Evolutionary conservation across 2,113 vertebrate genomes (phyloP).

Genomic region (Carassius gibelio): DNA sequence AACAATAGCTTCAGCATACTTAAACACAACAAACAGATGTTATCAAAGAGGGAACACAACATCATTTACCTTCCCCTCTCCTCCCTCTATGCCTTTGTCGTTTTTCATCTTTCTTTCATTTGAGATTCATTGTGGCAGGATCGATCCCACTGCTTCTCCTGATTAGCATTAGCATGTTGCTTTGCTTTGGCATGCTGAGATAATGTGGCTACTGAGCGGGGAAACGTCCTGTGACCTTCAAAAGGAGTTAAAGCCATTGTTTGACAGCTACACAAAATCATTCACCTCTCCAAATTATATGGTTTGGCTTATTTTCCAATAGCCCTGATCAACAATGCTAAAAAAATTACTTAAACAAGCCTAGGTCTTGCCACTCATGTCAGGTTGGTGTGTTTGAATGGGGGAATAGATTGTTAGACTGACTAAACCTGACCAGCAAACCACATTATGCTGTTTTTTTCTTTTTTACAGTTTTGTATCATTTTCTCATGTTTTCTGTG

Average conservation of each 20-base stretch:
- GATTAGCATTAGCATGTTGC: conserved; percentile 59
- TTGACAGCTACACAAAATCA: neutral
- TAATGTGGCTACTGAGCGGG: conserved; percentile 51
- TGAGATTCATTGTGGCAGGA: conserved; percentile 1
- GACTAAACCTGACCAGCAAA: too few relatives aligned
- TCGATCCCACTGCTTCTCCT: conserved; percentile 47
- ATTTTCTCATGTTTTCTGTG: neutral
- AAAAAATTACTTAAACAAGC: neutral
- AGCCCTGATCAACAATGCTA: neutral
- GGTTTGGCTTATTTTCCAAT: neutral
- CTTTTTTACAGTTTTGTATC: neutral
- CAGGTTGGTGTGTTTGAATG: too few relatives aligned
- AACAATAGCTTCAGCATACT: conserved; percentile 33
- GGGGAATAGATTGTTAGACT: neutral
- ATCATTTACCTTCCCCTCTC: conserved; percentile 10
- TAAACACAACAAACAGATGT: neutral
- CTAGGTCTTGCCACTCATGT: neutral
- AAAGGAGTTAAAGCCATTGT: conserved; percentile 49
- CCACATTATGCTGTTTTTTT: too few relatives aligned
- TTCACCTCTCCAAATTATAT: neutral
- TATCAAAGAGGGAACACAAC: conserved; percentile 3
- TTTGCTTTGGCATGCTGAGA: conserved; percentile 45
- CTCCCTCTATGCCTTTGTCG: neutral
- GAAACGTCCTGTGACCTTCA: conserved; percentile 51
- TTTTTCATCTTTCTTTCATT: neutral